phyloP scores from a whole-genome alignment of 2,113 vertebrate genomes.

The Plestiodon gilberti region DNA sequence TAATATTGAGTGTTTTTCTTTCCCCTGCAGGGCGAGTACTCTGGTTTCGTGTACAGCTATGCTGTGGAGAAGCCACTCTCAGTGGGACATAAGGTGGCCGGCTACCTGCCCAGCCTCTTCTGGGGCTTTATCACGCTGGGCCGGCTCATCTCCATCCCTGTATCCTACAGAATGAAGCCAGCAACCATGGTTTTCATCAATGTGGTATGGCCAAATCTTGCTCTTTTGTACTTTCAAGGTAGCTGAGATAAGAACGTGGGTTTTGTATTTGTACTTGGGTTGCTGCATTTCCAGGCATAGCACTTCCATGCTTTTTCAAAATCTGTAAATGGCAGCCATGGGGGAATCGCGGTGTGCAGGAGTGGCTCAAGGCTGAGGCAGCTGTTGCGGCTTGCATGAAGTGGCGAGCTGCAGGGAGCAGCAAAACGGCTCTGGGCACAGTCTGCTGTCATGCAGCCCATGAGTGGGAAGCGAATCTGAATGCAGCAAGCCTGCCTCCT shows the following conservation, averaged over 20 bases:
- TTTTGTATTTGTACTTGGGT: background rate
- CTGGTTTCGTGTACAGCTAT: conserved; percentile 92
- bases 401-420: too few relatives aligned
- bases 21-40: conserved; percentile 86
- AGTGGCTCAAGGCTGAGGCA: too few relatives aligned
- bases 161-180: conserved; percentile 84
- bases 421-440: too few relatives aligned
- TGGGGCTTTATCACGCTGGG: conserved; percentile 93
- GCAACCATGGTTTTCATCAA: conserved; percentile 85
- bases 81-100: conserved; percentile 81
- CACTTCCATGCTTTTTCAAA: too few relatives aligned
- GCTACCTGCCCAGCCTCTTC: conserved; percentile 88
- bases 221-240: background rate
- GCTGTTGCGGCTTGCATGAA: too few relatives aligned
- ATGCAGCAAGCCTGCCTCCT: too few relatives aligned
- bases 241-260: background rate
- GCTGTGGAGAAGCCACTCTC: conserved; percentile 84
- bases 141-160: conserved; percentile 87
- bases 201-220: conserved; percentile 78
- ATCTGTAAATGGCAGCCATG: too few relatives aligned
- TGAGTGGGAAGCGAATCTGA: too few relatives aligned
- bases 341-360: too few relatives aligned
- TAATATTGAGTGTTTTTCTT: conserved; percentile 30
- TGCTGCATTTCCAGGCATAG: background rate
- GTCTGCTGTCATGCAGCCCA: too few relatives aligned